A percentile compares a stretch with the other conserved stretches of the same genome.
These are phyloP conservation scores for Intellagama lesueurii DNA, from an alignment of 2,797 vertebrate genomes.

Conservation along the genomic window DNA sequence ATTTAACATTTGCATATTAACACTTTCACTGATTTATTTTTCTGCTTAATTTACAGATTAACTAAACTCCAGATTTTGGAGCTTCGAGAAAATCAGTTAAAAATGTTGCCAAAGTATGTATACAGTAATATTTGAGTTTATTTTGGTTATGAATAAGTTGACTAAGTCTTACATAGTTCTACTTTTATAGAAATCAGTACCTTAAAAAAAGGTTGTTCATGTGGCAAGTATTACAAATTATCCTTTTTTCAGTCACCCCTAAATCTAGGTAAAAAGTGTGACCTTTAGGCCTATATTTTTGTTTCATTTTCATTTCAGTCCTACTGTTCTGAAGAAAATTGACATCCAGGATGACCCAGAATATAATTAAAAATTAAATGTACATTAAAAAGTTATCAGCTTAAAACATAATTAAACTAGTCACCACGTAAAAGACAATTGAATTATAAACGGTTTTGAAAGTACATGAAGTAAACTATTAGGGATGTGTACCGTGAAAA, in stretches of 20 bases:
- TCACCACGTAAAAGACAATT: too few species aligned
- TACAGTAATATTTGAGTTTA: neutral
- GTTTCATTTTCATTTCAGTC: too few species aligned
- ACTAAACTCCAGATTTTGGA: constrained; percentile 97
- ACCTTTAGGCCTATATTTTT: neutral
- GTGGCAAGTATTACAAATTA: neutral
- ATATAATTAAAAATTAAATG: too few species aligned
- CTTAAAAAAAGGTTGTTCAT: neutral
- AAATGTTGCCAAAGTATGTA: constrained; percentile 99
- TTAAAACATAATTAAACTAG: too few species aligned
- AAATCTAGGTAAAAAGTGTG: neutral
- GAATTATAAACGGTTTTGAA: too few species aligned
- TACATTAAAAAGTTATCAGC: too few species aligned
- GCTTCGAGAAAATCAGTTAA: constrained; percentile 97
- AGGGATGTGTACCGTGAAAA: too few species aligned
- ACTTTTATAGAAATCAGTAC: neutral
- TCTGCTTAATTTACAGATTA: constrained; percentile 84
- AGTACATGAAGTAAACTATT: too few species aligned
- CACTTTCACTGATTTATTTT: constrained; percentile 41
- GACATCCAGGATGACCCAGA: too few species aligned
- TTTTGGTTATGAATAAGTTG: constrained; percentile 2
- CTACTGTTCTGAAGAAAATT: too few species aligned
- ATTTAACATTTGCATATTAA: too few species aligned
- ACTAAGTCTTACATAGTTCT: neutral
- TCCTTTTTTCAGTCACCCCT: neutral